Conservation (phyloP, 1,140 invertebrate species). For the Drosophila melanogaster region Release_6_plus_ISO1_MT NT_033779.5:14391001-14391500, state of each 20-base stretch:
- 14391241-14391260: slow-evolving; percentile 88
- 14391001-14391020: slow-evolving; percentile 78
- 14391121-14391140: slow-evolving; percentile 56
- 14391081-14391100: not conserved
- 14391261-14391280: slow-evolving; percentile 86
- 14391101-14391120: slow-evolving; percentile 53
- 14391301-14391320: slow-evolving; percentile 94
- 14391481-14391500: slow-evolving; percentile 96
- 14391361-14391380: slow-evolving; percentile 90
- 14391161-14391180: slow-evolving; percentile 43
- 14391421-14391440: slow-evolving; percentile 86
- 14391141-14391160: slow-evolving; percentile 3
- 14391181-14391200: slow-evolving; percentile 89
- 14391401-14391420: slow-evolving; percentile 85
- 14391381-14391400: slow-evolving; percentile 86
- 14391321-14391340: slow-evolving; percentile 92
- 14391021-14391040: slow-evolving; percentile 80
- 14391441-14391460: slow-evolving; percentile 96
- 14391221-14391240: slow-evolving; percentile 92
- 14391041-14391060: slow-evolving; percentile 82
- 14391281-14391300: slow-evolving; percentile 85
- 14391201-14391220: slow-evolving; percentile 94
- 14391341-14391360: slow-evolving; percentile 94
- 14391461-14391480: slow-evolving; percentile 94
- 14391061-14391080: slow-evolving; percentile 57